Evolutionary conservation across 2,888 invertebrate species (phyloP).

Genomic region (Boloria selene): DNA sequence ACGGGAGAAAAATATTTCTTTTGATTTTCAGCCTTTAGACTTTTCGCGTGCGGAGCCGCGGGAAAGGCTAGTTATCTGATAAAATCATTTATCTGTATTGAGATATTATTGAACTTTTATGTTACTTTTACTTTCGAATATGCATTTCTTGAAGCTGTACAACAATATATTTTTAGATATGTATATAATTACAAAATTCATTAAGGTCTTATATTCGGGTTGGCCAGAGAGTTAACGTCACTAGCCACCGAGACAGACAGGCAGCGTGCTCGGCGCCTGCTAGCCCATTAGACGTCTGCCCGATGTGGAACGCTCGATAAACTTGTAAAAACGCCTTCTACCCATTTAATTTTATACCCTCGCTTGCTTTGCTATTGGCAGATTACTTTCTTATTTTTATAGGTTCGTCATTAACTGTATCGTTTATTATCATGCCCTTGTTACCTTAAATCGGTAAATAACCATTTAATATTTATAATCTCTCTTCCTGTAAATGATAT

Average conservation of each 20-base stretch:
- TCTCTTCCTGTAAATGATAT: too few relatives aligned
- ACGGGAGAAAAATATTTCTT: too few relatives aligned
- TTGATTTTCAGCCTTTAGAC: too few relatives aligned
- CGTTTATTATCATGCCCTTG: conserved; percentile 67
- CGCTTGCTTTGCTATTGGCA: conserved; percentile 79
- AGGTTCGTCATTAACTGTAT: conserved; percentile 72
- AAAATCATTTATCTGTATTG: too few relatives aligned
- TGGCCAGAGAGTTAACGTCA: conserved; percentile 53
- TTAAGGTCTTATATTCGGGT: conserved; percentile 53
- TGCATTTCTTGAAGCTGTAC: neutral
- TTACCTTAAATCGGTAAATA: conserved; percentile 57
- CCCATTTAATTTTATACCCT: conserved; percentile 80
- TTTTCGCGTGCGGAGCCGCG: too few relatives aligned
- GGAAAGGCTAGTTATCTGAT: too few relatives aligned
- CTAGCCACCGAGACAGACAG: conserved; percentile 71
- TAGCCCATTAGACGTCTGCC: conserved; percentile 77
- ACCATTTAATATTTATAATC: conserved; percentile 44
- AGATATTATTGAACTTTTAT: too few relatives aligned
- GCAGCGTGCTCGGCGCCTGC: conserved; percentile 78
- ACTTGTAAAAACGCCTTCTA: conserved; percentile 81
- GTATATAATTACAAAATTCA: conserved; percentile 54
- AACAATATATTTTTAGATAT: conserved; percentile 3
- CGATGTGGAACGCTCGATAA: conserved; percentile 81
- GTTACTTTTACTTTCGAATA: too few relatives aligned
- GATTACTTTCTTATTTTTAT: conserved; percentile 74